Conservation (phyloP, 2,888 invertebrate genomes). For the Suillia variegata region DNA sequence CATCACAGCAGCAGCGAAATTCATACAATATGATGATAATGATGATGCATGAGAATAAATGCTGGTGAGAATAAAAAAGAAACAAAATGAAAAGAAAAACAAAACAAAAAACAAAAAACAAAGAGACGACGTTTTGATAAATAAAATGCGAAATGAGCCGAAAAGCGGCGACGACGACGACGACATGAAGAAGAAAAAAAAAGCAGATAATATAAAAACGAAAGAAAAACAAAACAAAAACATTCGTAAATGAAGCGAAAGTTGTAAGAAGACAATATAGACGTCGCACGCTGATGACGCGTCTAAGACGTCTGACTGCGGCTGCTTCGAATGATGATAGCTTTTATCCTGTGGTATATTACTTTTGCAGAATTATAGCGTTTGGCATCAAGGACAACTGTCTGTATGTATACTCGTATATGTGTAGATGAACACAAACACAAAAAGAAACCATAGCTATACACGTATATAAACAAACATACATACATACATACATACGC, state of each 20-base stretch:
- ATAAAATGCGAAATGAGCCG: constrained; percentile 29
- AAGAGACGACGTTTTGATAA: constrained; percentile 36
- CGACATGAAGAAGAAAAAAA: too few relatives aligned
- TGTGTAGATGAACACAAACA: too few relatives aligned
- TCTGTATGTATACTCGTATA: neutral
- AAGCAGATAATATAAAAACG: too few relatives aligned
- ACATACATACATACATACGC: constrained; percentile 13
- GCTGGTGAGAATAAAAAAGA: too few relatives aligned
- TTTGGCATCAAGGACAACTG: neutral
- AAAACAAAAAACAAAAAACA: too few relatives aligned
- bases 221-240: constrained; percentile 5
- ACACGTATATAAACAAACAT: neutral
- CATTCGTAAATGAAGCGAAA: constrained; percentile 10
- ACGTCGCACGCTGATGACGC: neutral
- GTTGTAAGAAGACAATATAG: neutral
- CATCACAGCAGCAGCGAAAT: neutral
- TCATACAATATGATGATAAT: constrained; percentile 49
- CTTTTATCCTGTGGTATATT: too few relatives aligned
- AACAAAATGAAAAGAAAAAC: too few relatives aligned
- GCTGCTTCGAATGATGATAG: neutral
- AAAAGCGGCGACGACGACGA: too few relatives aligned
- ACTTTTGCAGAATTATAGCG: too few relatives aligned
- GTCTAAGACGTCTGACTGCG: neutral
- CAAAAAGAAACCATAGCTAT: too few relatives aligned
- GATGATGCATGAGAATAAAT: constrained; percentile 49